Evolutionary conservation across 2,113 vertebrate genomes (phyloP), one percentile per base, ranked within the genome.

Genomic region (Spea bombifrons): DNA sequence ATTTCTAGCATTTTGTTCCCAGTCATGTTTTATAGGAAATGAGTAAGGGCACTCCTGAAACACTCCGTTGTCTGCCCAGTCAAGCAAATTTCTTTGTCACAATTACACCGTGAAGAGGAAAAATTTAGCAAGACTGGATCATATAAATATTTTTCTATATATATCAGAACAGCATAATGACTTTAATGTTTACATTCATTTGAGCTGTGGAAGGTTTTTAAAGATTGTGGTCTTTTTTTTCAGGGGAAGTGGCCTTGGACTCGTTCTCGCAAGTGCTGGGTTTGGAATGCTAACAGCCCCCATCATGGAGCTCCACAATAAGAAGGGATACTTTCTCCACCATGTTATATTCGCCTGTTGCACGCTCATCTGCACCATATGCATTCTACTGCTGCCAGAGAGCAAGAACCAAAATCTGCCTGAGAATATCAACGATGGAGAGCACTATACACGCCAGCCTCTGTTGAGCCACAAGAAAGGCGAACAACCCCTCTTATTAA

Each of bases 301-400:
- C 59, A 97, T 99, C 87, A 98, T 99, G 90, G 97, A 99, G 85
- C 96, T 99, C 9, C 97, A 99, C 90, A 99, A 99, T 92, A 96
- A 98, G 92, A 98, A 98, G 86, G 97, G 97, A 79, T 99, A 98
- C 90, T 99, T 99, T 90, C 91, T 99, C 76, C 97, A 98, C 82
- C 97, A 98, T 0, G 92, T 99, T 87, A 98, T 99, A 91, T 98
- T 98, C 0, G 96, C 97, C 84, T 98, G 97, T 92, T 99, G 96
- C 89, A 98, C 97, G 0, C 94, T 99, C 84, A 94, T 99, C 88
- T 99, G 97, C 91, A 99, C 98, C 90, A 99, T 98, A 89, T 99
- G 97, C 86, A 96, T 98, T 81, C 93, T 98, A 82, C 90, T 99
- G 87, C 92, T 99, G 87, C 97, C 97, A 0, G 97, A 99, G 84